Percentiles rank a stretch among this genome's conserved stretches.
Evolutionary conservation across 2,888 invertebrate species (phyloP).

Genomic region (Parelbella ahira): DNA sequence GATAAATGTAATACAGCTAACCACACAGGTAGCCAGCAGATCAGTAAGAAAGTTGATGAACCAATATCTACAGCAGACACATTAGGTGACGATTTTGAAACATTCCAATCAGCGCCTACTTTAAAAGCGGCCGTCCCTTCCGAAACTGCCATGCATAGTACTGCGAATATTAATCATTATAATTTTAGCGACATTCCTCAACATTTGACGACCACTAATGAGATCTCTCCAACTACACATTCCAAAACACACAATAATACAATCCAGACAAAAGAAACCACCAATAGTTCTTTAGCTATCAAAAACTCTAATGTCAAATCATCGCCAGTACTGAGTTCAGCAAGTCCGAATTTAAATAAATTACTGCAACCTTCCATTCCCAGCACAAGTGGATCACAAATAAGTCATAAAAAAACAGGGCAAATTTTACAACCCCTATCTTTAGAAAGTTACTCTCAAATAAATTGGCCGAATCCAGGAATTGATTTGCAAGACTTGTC

Average conservation of each 20-base stretch:
- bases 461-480: conserved; percentile 84
- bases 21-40: conserved; percentile 1
- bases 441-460: conserved; percentile 75
- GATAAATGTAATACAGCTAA: conserved; percentile 28
- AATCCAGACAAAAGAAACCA: conserved; percentile 34
- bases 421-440: conserved; percentile 75
- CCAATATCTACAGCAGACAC: conserved; percentile 17
- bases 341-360: conserved; percentile 36
- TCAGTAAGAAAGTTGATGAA: conserved; percentile 15
- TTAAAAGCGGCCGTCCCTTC: not conserved
- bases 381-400: conserved; percentile 35
- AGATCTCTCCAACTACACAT: not conserved
- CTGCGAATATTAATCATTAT: conserved; percentile 10
- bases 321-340: conserved; percentile 28
- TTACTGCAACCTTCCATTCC: conserved; percentile 53
- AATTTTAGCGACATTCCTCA: conserved; percentile 3
- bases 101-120: conserved; percentile 65
- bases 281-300: conserved; percentile 30
- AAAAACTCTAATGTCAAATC: conserved; percentile 34
- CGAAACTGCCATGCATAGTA: conserved; percentile 35
- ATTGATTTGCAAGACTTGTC: conserved; percentile 73
- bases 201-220: conserved; percentile 2
- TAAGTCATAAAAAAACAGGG: conserved; percentile 49
- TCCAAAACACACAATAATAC: conserved; percentile 6
- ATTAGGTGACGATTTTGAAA: conserved; percentile 67